Percentiles rank a stretch among this genome's conserved stretches.
These are phyloP conservation scores for Cassiopea andromeda DNA, from an alignment of 30 jellyfish, hydroid and myxozoan genomes.

Conservation along the genomic window DNA sequence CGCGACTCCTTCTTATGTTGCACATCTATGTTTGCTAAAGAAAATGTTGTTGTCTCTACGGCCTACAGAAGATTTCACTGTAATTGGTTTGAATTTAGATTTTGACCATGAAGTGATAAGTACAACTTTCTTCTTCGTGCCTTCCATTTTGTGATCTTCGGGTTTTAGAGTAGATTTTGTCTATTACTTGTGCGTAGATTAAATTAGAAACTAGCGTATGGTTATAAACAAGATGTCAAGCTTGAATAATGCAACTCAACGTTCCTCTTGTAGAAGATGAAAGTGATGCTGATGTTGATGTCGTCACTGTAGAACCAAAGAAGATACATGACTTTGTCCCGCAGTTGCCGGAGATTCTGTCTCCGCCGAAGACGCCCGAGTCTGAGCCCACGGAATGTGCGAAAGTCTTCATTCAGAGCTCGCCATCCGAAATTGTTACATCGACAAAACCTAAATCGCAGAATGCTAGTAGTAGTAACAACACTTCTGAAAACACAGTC, in stretches of 20 bases:
- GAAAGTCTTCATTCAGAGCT: slow-evolving; percentile 9
- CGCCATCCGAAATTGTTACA: slow-evolving; percentile 21
- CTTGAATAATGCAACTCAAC: neutral
- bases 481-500: slow-evolving; percentile 13
- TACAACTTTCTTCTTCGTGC: no score
- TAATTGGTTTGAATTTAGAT: no score
- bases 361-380: slow-evolving; percentile 80
- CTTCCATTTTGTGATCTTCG: no score
- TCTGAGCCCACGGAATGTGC: slow-evolving; percentile 38
- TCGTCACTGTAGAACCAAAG: slow-evolving; percentile 61
- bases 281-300: slow-evolving; percentile 65
- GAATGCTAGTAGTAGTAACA: neutral
- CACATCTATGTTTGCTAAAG: no score
- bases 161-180: no score
- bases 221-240: no score
- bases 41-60: no score
- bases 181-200: no score
- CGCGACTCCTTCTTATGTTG: no score
- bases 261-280: slow-evolving; percentile 54
- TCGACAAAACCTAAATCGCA: slow-evolving; percentile 25
- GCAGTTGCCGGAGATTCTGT: slow-evolving; percentile 37
- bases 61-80: no score
- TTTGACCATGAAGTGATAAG: no score
- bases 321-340: slow-evolving; percentile 17
- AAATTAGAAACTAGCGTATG: no score